phyloP scores from a whole-genome alignment of 2,113 vertebrate genomes.

The Microtus richardsoni region DNA sequence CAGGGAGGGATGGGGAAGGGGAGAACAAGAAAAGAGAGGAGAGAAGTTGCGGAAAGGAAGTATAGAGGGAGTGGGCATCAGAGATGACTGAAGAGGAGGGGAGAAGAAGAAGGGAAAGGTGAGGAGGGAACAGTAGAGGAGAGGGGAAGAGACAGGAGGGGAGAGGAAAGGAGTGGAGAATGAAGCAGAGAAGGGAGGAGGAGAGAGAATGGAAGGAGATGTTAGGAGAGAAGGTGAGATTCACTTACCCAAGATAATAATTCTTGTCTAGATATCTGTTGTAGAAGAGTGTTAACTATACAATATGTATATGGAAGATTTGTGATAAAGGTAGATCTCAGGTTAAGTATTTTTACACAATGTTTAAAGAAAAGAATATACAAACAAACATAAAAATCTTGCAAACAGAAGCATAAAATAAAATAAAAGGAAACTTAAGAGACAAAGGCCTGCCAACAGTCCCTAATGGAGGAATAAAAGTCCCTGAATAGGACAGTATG shows the following conservation, averaged over 20 bases:
- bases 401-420: not conserved
- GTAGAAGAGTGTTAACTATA: not conserved
- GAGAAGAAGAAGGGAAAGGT: not conserved
- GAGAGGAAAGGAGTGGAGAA: not conserved
- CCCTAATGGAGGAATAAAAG: not conserved
- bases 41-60: not conserved
- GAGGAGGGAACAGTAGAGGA: not conserved
- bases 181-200: not conserved
- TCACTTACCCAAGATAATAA: not conserved
- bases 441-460: accelerated
- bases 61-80: not conserved
- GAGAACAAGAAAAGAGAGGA: too few species aligned
- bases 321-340: not conserved
- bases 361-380: not conserved
- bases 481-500: accelerated
- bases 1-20: not conserved
- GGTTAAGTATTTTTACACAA: not conserved
- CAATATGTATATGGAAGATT: not conserved
- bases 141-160: too few species aligned
- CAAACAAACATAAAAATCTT: not conserved
- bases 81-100: too few species aligned
- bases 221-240: not conserved
- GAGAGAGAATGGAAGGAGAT: not conserved
- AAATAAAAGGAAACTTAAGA: not conserved
- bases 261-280: not conserved